Evolutionary conservation across 2,113 vertebrate species (phyloP).

Genomic region (Acrocephalus kingi): DNA sequence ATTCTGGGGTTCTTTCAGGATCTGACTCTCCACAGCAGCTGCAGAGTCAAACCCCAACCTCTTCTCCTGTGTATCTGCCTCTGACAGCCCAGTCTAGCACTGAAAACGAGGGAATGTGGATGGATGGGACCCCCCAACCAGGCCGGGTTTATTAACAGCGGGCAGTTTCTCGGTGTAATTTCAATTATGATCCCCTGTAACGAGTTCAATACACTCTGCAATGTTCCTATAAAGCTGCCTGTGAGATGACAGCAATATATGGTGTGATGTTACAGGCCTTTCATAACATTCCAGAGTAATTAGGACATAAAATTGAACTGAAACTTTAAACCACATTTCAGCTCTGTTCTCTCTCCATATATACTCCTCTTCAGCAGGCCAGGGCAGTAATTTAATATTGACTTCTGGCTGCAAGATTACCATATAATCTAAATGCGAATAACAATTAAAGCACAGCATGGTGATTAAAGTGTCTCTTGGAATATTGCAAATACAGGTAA

Average conservation of each 20-base stretch:
- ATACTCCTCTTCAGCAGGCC: neutral
- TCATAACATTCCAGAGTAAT: slow-evolving; percentile 49
- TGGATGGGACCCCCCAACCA: neutral
- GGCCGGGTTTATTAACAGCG: neutral
- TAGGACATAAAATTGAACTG: slow-evolving; percentile 68
- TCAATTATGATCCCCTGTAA: slow-evolving; percentile 16
- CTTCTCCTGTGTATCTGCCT: rapidly evolving
- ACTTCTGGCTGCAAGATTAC: slow-evolving; percentile 58
- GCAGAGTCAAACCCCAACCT: neutral
- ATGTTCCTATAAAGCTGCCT: slow-evolving; percentile 44
- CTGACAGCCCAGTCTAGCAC: neutral
- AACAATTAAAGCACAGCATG: slow-evolving; percentile 50
- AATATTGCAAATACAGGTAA: slow-evolving; percentile 39
- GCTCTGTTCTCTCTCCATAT: neutral
- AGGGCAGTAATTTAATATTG: slow-evolving; percentile 70
- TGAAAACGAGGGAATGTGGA: neutral
- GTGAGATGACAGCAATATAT: slow-evolving; percentile 28
- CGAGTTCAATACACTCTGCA: slow-evolving; percentile 8
- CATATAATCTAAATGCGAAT: slow-evolving; percentile 71
- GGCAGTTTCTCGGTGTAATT: neutral
- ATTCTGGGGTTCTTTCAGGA: neutral
- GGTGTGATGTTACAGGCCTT: slow-evolving; percentile 19
- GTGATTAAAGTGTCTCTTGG: slow-evolving; percentile 49
- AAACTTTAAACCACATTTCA: slow-evolving; percentile 49
- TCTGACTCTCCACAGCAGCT: neutral